Base-by-base conservation (phyloP, 2,113 vertebrate species). In the Balaeniceps rex region DNA sequence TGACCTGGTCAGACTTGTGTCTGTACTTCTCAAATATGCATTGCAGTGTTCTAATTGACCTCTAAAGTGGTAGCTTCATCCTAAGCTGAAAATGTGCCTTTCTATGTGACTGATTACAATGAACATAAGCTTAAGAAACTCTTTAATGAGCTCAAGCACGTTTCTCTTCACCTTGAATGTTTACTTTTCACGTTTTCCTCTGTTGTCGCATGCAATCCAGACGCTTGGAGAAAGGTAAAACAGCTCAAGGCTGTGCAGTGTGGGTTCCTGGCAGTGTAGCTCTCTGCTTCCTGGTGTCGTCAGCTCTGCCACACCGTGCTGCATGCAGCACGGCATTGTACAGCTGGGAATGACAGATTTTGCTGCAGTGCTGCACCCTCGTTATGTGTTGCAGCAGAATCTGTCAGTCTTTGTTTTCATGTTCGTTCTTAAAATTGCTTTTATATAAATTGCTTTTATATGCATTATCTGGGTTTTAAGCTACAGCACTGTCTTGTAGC, bases 331-430 rank as follows among this genome's bases (percentile, higher is more conserved):
- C 21, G 5, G 49, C 72, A 23, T 36, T 3, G 7, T 21, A 22
- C 52, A 49, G 61, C 85, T 79, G 74, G 74, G 79, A 94, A 54
- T 25, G 65, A 74, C 86, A 61, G 88, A n/a, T 80, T 97, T 95
- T 97, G 94, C 97, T 97, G 97, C 97, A 97, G 90, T 97, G 87
- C 97, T 97, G 94, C 90, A 64, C 79, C 79, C 69, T 91, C 4
- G 0, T 33, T 66, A 72, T 3, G 21, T 93, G 89, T 72, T 97
- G 74, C 93, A 94, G 74, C 80, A 92, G 64, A 82, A 87, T 55
- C 85, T n/a, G 51, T 66, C 72, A 81, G 90, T 10, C 80, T 85
- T 80, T 7, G 12, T 80, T 89, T 88, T 46, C 60, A 14, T 2
- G 0, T 83, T 65, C 52, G 3, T 63, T 86, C 64, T 95, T 38